These are phyloP conservation scores for Rhegmatorhina hoffmannsi DNA, from an alignment of 2,113 vertebrate genomes.

Conservation along the genomic window DNA sequence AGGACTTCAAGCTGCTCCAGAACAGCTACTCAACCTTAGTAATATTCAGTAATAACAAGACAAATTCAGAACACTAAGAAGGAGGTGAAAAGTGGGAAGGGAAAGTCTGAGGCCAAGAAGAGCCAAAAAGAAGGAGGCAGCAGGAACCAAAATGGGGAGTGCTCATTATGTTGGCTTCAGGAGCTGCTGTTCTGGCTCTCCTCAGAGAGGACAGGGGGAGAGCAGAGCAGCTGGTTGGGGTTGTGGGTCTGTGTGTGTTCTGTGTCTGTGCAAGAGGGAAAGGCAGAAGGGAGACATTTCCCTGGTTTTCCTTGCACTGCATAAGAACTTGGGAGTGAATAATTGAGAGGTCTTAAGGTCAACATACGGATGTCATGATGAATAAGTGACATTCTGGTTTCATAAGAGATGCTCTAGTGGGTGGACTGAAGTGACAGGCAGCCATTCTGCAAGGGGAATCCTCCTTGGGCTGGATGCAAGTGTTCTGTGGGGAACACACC, in stretches of 20 bases:
- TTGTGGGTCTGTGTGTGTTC: accelerated
- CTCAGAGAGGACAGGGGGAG: neutral
- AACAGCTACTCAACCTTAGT: neutral
- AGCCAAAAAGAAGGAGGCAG: neutral
- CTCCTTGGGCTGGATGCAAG: neutral
- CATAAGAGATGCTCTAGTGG: neutral
- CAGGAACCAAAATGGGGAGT: neutral
- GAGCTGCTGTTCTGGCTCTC: neutral
- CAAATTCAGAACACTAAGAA: neutral
- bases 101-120: neutral
- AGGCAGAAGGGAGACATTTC: neutral
- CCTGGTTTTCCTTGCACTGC: neutral
- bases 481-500: neutral
- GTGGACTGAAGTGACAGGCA: neutral
- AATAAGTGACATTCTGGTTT: neutral
- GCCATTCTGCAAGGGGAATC: neutral
- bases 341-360: neutral
- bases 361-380: accelerated
- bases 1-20: neutral
- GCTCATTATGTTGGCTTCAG: neutral
- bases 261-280: neutral
- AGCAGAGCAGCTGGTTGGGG: neutral
- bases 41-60: neutral
- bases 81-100: neutral
- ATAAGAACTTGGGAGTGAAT: neutral